Conservation (phyloP, 2,797 vertebrate species). For the Limnodromus scolopaceus region DNA sequence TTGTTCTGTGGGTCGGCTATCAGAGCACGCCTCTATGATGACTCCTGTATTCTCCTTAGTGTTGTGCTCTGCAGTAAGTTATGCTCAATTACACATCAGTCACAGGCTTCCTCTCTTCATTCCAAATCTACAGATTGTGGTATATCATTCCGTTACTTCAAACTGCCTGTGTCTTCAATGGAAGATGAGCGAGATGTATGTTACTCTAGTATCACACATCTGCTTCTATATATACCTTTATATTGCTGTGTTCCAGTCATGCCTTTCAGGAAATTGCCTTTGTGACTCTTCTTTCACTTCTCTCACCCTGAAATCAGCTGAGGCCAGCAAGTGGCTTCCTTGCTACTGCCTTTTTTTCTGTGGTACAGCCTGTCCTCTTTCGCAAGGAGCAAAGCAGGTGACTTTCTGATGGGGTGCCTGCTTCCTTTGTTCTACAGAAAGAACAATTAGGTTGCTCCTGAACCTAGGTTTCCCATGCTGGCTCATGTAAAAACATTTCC, state of each 20-base stretch:
- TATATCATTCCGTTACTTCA: neutral
- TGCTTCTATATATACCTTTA: neutral
- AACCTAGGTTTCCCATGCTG: conserved; percentile 38
- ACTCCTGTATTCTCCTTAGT: neutral
- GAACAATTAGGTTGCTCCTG: conserved; percentile 45
- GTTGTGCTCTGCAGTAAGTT: neutral
- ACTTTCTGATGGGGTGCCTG: neutral
- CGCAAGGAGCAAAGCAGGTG: conserved; percentile 14
- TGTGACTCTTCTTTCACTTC: neutral
- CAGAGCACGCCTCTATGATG: neutral
- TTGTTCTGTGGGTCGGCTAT: neutral
- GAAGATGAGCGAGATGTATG: neutral
- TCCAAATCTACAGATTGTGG: neutral
- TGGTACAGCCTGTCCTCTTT: neutral
- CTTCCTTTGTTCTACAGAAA: conserved; percentile 33
- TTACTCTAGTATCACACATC: neutral
- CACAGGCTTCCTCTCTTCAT: neutral
- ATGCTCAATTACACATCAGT: neutral
- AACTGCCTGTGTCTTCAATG: neutral
- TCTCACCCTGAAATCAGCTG: neutral
- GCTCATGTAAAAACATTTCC: conserved; percentile 21
- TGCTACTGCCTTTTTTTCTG: neutral
- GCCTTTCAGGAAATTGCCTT: neutral
- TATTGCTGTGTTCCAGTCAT: neutral
- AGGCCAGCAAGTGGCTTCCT: neutral